phyloP scores from a whole-genome alignment of 2,888 invertebrate genomes.

The Drosophila mimetica region DNA sequence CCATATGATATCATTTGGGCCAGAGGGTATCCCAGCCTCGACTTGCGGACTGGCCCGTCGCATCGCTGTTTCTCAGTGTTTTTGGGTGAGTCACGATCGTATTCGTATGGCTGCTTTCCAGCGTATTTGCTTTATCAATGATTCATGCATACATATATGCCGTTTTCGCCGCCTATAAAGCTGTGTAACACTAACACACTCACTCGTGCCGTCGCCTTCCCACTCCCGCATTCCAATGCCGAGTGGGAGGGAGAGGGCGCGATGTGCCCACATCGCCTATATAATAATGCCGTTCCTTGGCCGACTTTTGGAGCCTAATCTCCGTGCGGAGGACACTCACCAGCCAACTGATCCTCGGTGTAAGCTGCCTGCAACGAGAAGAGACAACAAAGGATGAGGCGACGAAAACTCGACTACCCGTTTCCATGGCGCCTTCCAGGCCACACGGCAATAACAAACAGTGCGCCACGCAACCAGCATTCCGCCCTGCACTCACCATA shows the following conservation, averaged over 20 bases:
- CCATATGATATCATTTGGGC: too few species aligned
- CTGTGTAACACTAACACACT: constrained; percentile 17
- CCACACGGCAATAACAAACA: constrained; percentile 4
- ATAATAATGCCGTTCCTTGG: constrained; percentile 35
- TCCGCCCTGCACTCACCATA: constrained; percentile 58
- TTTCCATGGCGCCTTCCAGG: background rate
- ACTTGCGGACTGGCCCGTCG: background rate
- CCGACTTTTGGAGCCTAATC: constrained; percentile 40
- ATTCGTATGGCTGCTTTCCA: constrained; percentile 70
- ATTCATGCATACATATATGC: constrained; percentile 70
- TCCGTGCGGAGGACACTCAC: too few species aligned
- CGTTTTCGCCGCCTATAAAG: constrained; percentile 14
- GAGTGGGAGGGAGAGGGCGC: constrained; percentile 26
- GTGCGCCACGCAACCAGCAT: constrained; percentile 1
- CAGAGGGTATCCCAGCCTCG: constrained; percentile 12
- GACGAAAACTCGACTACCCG: too few species aligned
- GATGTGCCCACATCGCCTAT: constrained; percentile 47
- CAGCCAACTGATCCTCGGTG: constrained; percentile 95
- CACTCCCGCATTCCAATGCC: constrained; percentile 84
- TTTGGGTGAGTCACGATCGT: constrained; percentile 68
- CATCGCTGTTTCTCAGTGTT: background rate
- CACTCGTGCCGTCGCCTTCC: constrained; percentile 30
- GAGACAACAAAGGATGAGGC: constrained; percentile 27
- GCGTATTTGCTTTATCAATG: constrained; percentile 74
- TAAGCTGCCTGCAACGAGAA: constrained; percentile 90